A percentile compares a stretch with the other conserved stretches of the same genome.
Evolutionary conservation across 2,797 vertebrate species (phyloP).

Genomic region (Arrhamphus sclerolepis): DNA sequence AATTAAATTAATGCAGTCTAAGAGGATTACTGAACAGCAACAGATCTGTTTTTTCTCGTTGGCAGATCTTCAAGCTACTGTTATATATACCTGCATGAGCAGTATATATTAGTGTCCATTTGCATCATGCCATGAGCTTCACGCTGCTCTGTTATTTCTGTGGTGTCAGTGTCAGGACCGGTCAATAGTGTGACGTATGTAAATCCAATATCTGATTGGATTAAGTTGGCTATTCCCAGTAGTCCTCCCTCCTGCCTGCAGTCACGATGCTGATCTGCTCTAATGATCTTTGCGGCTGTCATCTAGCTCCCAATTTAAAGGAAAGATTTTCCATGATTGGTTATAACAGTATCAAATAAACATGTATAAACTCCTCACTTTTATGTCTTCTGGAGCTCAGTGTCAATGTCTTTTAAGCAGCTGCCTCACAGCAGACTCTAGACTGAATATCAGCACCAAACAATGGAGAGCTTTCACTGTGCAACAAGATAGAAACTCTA

Average conservation of each 20-base stretch:
- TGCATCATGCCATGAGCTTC: background rate
- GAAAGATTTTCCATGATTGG: slow-evolving; percentile 1
- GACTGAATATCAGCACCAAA: slow-evolving; percentile 20
- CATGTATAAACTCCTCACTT: background rate
- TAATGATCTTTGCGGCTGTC: slow-evolving; percentile 46
- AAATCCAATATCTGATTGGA: slow-evolving; percentile 41
- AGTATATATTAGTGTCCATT: background rate
- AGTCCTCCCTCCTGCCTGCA: slow-evolving; percentile 14
- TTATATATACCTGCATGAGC: slow-evolving; percentile 2
- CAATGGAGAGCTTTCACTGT: slow-evolving; percentile 17
- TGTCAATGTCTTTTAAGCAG: slow-evolving; percentile 27
- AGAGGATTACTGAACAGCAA: slow-evolving; percentile 80
- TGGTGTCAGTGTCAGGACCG: slow-evolving; percentile 3
- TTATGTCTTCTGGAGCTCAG: slow-evolving; percentile 5
- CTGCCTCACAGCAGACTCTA: slow-evolving; percentile 35
- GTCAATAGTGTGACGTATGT: slow-evolving; percentile 16
- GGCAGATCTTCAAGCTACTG: background rate
- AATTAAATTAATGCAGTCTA: slow-evolving; percentile 77
- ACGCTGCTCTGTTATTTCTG: slow-evolving; percentile 3
- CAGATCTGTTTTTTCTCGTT: slow-evolving; percentile 65
- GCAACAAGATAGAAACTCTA: background rate
- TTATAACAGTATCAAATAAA: slow-evolving; percentile 24
- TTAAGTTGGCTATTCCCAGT: slow-evolving; percentile 32
- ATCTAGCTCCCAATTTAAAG: slow-evolving; percentile 30
- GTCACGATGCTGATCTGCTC: slow-evolving; percentile 32